Evolutionary conservation across 2,113 vertebrate species (phyloP).

Genomic region (Rhabdornis inornatus): DNA sequence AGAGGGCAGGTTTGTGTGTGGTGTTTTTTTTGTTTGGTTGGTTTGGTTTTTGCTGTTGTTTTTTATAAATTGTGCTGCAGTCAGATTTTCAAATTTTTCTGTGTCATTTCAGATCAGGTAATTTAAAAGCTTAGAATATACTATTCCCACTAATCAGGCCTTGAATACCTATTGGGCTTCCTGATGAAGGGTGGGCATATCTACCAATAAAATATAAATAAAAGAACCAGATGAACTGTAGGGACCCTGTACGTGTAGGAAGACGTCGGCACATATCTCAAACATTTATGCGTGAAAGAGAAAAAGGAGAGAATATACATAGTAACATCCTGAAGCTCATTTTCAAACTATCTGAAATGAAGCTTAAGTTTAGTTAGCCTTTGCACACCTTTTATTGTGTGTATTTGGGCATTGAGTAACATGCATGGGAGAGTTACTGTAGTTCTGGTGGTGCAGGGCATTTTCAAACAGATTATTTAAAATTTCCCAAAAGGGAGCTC

Average conservation of each 20-base stretch:
- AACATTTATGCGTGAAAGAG: not conserved
- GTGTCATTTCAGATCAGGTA: not conserved
- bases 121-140: not conserved
- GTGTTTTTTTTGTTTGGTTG: not conserved
- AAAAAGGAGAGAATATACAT: not conserved
- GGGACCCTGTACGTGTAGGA: accelerated
- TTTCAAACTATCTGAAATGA: not conserved
- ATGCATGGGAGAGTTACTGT: not conserved
- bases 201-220: not conserved
- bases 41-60: too few species aligned
- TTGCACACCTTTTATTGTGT: not conserved
- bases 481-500: not conserved
- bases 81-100: not conserved
- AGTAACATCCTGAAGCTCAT: not conserved
- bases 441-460: not conserved
- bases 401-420: not conserved
- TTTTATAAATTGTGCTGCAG: not conserved
- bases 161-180: not conserved
- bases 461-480: not conserved
- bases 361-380: not conserved
- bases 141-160: not conserved
- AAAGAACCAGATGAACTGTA: not conserved
- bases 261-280: not conserved
- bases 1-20: not conserved
- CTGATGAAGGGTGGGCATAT: not conserved